Evolutionary conservation across 2,888 invertebrate genomes (phyloP).

Genomic region (Lycocerus yunnanus): DNA sequence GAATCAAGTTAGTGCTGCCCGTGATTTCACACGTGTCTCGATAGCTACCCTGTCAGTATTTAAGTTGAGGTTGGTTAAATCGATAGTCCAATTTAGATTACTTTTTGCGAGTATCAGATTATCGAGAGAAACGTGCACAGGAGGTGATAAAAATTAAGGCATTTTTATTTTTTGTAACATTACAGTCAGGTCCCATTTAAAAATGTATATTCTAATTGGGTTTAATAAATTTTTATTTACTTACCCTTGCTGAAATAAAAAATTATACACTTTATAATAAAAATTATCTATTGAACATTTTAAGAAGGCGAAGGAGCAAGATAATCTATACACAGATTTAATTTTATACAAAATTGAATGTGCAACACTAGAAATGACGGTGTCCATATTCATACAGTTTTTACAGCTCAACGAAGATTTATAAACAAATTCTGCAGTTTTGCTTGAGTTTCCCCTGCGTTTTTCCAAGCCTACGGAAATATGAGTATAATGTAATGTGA

Average conservation of each 20-base stretch:
- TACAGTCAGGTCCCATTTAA: background rate
- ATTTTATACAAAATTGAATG: no score
- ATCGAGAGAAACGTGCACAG: background rate
- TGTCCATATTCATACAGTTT: background rate
- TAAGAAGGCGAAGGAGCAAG: no score
- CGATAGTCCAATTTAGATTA: background rate
- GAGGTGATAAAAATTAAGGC: background rate
- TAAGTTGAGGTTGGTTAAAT: background rate
- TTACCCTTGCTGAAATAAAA: no score
- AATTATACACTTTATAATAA: no score
- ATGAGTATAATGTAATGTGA: background rate
- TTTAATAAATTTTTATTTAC: no score
- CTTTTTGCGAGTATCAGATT: background rate
- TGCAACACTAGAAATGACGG: background rate
- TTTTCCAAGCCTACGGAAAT: background rate
- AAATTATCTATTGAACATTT: no score
- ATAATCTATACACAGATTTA: no score
- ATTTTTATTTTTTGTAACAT: background rate
- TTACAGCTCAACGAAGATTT: background rate
- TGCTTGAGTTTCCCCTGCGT: background rate
- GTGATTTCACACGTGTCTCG: conserved; percentile 26
- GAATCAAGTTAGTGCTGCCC: conserved; percentile 19
- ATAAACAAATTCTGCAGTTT: background rate
- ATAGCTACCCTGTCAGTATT: background rate
- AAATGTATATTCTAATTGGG: no score